Base-by-base conservation (phyloP, 2,888 invertebrate species). In the Acanthosepion pharaonis region DNA sequence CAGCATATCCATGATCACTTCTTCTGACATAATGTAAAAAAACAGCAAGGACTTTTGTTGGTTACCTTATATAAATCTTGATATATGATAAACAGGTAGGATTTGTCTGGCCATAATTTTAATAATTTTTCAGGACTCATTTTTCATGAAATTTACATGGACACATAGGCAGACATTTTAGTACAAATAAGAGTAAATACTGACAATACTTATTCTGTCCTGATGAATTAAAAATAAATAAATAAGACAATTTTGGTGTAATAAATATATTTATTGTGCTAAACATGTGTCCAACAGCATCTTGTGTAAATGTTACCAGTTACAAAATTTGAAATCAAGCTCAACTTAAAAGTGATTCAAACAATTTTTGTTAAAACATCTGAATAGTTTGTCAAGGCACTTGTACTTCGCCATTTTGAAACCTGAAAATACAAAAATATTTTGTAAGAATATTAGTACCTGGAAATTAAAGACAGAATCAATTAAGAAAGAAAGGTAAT, bases 341-440 rank as follows among this genome's bases (percentile, higher is more conserved):
- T 92, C 23, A 92, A 92, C 42, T 92, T 48, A 92, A 48, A 92
- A 48, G n/a, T 93, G 28, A 53, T 49, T 93, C 93, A 93, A 53
- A 93, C 93, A 53, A 93, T 93, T 93, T 93, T 93, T 48, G 93
- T 93, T 49, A 93, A 53, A 53, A 93, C 93, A 93, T 93, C 93
- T 93, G 93, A 93, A 53, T 93, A 93, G 33, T 93, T 93, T 53
- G 93, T 51, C 51, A 93, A 93, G 93, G 93, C 93, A 93, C 93
- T 51, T 93, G 93, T 93, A 93, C 93, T 93, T n/a, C 93, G 93
- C 93, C 93, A 93, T 93, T 93, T 93, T n/a, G 93, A 93, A 93
- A 93, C 93, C 93, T 93, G 93, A 49, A 93, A 93, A 93, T n/a
- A 28, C 25, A 49, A 51, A 93, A 3, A 49, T 78, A n/a, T 78